Conservation (phyloP, 1,140 invertebrate species). For the Pristionchus pacificus region DNA sequence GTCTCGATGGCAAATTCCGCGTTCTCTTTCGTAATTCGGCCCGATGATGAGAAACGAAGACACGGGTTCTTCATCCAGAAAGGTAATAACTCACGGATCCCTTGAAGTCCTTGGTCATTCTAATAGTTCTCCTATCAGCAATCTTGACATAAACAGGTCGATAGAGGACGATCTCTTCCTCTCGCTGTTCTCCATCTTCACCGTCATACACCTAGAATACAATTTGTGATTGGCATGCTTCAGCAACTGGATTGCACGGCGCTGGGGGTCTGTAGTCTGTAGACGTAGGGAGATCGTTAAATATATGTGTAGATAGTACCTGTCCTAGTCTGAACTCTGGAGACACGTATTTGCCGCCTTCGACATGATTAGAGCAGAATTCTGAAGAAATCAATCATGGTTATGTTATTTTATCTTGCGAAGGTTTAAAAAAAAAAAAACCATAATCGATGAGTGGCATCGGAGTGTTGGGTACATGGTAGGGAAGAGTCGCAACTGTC, state of each 20-base stretch:
- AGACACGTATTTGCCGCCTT: constrained; percentile 76
- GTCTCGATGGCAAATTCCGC: not conserved
- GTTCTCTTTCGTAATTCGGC: no score
- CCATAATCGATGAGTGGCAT: constrained; percentile 71
- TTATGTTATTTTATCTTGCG: not conserved
- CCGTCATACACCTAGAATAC: constrained; percentile 68
- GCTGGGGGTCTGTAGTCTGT: no score
- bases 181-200: constrained; percentile 28
- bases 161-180: constrained; percentile 50
- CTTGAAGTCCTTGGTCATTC: not conserved
- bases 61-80: no score
- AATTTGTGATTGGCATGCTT: not conserved
- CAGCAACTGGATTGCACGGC: no score
- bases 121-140: constrained; percentile 29
- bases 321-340: constrained; percentile 76
- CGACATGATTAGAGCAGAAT: constrained; percentile 64
- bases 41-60: not conserved
- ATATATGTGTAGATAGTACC: no score
- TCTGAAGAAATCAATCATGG: constrained; percentile 27
- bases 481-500: constrained; percentile 75
- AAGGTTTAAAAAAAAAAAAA: constrained; percentile 54
- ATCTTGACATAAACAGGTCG: constrained; percentile 52
- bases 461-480: constrained; percentile 70
- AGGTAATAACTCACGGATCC: not conserved
- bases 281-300: no score